These are phyloP conservation scores for Ancistrus triradiatus DNA, from an alignment of 2,113 vertebrate genomes.

Conservation along the genomic window DNA sequence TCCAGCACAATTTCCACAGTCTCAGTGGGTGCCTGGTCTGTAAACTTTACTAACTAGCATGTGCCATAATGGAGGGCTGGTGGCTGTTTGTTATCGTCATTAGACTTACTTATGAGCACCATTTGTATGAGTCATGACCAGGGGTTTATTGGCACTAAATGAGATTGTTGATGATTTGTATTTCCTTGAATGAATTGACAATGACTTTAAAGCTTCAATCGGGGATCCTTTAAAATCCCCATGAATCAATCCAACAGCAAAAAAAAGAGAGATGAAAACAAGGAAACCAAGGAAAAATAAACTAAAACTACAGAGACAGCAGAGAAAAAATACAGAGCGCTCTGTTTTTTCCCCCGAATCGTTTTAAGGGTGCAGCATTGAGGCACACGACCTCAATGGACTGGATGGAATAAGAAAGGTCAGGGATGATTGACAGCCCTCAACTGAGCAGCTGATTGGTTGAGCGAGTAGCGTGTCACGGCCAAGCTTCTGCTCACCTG, in stretches of 20 bases:
- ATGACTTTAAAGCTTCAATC: slow-evolving; percentile 46
- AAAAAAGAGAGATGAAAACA: slow-evolving; percentile 37
- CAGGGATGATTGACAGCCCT: slow-evolving; percentile 68
- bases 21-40: too few species aligned
- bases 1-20: background rate
- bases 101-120: background rate
- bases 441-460: slow-evolving; percentile 59
- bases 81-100: too few species aligned
- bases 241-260: background rate
- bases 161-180: slow-evolving; percentile 29
- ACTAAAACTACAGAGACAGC: slow-evolving; percentile 43
- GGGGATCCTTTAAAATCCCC: slow-evolving; percentile 37
- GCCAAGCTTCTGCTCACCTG: slow-evolving; percentile 78
- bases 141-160: slow-evolving; percentile 14
- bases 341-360: background rate
- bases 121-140: slow-evolving; percentile 2
- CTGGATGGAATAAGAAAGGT: slow-evolving; percentile 62
- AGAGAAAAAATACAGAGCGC: slow-evolving; percentile 64
- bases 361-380: slow-evolving; percentile 43
- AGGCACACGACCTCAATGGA: slow-evolving; percentile 52
- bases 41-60: too few species aligned
- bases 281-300: slow-evolving; percentile 41
- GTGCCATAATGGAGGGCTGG: too few species aligned
- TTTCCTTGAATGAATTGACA: slow-evolving; percentile 59
- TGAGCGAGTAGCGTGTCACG: slow-evolving; percentile 58